Evolutionary conservation across 2,797 vertebrate species (phyloP), one percentile per base, ranked within the genome.

Genomic region (Rhabdomys pumilio): DNA sequence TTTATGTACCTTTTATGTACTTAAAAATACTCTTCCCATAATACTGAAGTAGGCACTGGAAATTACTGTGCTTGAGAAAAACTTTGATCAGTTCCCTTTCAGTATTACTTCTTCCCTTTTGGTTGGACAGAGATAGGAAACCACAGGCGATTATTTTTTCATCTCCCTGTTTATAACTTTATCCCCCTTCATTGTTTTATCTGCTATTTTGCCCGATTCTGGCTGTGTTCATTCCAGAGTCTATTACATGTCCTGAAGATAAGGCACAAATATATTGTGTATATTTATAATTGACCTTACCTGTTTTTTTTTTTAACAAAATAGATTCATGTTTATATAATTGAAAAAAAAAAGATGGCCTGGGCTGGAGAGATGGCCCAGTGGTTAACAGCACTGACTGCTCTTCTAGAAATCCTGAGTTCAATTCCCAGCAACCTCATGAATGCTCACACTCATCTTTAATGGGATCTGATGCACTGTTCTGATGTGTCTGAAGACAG

Each of bases 231-330:
- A 77, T 17, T n/a, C 11, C 8, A 20, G 20, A 63, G 47, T 91
- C 89, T 20, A 81, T 0, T 79, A 38, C 0, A 20, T 84, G 20
- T 61, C 34, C 29, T 67, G 2, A 89, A 76, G 41, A 0, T 67
- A 76, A 69, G 77, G 26, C 7, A 55, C 59, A 89, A 59, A 6
- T 92, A 24, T 93, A 20, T 31, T 90, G 63, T 79, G 84, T 93
- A 41, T 73, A 10, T 76, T 75, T 86, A 59, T 91, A 85, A 44
- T 3, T 86, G 24, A 87, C 22, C 80, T 69, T 24, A 50, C 63
- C 31, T 34, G 38, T 89, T 87, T 26, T 2, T 59, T 59, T 72
- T 89, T 44, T 10, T 50, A 77, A 91, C 53, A 84, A 92, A 6
- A 19, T 57, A 79, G 95, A 73, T 38, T 69, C 29, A 73, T 67